phyloP scores from a whole-genome alignment of 2,888 invertebrate genomes.

The Lacanobia oleracea region DNA sequence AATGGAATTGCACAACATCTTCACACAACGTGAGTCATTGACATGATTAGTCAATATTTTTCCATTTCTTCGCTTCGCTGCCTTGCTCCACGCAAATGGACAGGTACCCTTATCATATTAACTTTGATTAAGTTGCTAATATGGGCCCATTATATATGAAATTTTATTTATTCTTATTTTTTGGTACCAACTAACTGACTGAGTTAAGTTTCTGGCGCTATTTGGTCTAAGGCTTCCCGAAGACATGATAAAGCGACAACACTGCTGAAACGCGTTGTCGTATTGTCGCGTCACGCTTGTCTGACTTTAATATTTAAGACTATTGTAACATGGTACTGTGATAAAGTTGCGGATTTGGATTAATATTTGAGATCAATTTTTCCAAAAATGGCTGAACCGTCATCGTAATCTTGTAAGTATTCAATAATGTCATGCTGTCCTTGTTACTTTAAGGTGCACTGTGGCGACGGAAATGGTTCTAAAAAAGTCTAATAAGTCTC shows the following conservation, averaged over 20 bases:
- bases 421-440: neutral
- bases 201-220: neutral
- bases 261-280: neutral
- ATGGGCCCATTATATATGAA: neutral
- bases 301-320: neutral
- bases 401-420: neutral
- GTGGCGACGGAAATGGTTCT: no score
- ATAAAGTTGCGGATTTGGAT: conserved; percentile 7
- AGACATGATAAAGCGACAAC: neutral
- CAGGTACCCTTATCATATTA: no score
- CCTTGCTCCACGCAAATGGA: no score
- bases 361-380: neutral
- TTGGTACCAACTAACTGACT: no score
- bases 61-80: no score
- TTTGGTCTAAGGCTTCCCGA: no score
- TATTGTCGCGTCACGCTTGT: neutral
- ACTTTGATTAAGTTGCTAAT: neutral
- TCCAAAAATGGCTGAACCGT: neutral
- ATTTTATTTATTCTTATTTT: neutral
- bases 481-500: neutral
- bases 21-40: no score
- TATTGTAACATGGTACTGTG: neutral
- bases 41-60: no score
- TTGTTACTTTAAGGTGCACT: neutral
- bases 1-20: no score